Evolutionary conservation across 2,113 vertebrate genomes (phyloP), one percentile per base, ranked within the genome.

Genomic region (Benitochromis conjunctus): DNA sequence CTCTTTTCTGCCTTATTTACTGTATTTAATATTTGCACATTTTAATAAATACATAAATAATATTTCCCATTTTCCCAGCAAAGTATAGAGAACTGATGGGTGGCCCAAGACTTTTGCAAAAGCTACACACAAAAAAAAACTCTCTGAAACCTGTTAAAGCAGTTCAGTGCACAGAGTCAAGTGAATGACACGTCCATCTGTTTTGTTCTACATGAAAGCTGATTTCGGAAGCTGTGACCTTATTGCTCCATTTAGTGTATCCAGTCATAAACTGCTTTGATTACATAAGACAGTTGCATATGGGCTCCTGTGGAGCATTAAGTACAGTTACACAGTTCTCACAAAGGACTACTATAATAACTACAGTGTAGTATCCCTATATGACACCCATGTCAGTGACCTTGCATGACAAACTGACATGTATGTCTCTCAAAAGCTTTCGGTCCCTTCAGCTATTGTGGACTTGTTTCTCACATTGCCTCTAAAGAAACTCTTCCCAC

Each of bases 201-300:
- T 55, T 88, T 83, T 82, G 34, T 79, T 86, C 21, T 36, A 48
- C 54, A 77, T 83, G 41, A 84, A 84, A 83, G 38, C 13, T 86
- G n/a, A 80, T 48, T 69, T 41, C 18, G n/a, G 14, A 78, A 79
- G 80, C 55, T 16, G 7, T 66, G 46, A 82, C 48, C 79, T 84
- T 56, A 87, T 83, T 81, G 79, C 10, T 66, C 12, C 19, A 53
- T 85, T 88, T 66, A 74, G n/a, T 86, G 10, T 5, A 64, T 62
- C 43, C 10, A 82, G 57, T 84, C 66, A 88, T 51, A 83, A 43
- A 69, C n/a, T 2, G 5, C 41, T 82, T 79, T 80, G n/a, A 83
- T 55, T 81, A 26, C 21, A 54, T 18, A 38, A 46, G 62, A 16
- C 8, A 4, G 26, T 13, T 11, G 9, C 21, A 81, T 31, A 16